These are phyloP conservation scores for Apodemus speciosus DNA, from an alignment of 2,113 vertebrate species.

Conservation along the genomic window DNA sequence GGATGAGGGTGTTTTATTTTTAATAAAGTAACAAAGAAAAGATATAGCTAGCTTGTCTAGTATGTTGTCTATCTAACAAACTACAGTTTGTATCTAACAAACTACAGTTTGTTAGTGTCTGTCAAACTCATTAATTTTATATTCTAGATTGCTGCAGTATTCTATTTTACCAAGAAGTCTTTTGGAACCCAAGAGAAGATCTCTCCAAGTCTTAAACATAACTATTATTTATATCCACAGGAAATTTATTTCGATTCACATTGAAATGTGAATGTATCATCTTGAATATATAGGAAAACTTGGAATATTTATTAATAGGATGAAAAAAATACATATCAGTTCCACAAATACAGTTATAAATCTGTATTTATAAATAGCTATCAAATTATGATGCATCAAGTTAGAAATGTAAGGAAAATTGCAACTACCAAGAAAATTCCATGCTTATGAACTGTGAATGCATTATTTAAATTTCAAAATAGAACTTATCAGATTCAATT, in stretches of 20 bases:
- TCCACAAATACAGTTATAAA: not conserved
- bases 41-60: not conserved
- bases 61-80: not conserved
- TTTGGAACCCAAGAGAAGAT: not conserved
- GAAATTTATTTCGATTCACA: not conserved
- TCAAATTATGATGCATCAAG: not conserved
- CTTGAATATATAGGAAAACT: not conserved
- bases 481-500: conserved; percentile 6
- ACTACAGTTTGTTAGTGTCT: not conserved
- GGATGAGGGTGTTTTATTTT: not conserved
- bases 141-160: not conserved
- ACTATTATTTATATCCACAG: not conserved
- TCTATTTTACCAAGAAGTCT: not conserved
- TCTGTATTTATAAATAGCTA: not conserved
- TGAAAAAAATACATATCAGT: not conserved
- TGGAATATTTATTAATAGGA: not conserved
- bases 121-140: not conserved
- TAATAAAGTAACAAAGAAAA: not conserved
- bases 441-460: not conserved
- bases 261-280: not conserved
- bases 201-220: not conserved
- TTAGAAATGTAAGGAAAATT: not conserved
- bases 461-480: not conserved
- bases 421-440: not conserved
- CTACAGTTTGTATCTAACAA: no score